These are phyloP conservation scores for Polylopha cassiicola DNA, from an alignment of 2,888 invertebrate species.

Conservation along the genomic window DNA sequence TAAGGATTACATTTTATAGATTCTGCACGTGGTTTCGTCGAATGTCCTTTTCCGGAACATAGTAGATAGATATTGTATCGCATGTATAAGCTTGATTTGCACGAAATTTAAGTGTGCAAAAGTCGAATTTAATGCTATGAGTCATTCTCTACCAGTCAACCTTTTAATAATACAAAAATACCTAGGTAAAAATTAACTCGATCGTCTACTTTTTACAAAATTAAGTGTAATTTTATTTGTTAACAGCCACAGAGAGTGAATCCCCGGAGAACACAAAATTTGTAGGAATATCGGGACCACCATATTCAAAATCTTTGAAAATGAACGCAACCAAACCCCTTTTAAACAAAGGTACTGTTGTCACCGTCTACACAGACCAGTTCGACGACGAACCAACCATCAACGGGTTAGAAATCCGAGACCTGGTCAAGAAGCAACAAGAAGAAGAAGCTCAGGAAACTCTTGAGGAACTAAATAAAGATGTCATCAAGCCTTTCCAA, in stretches of 20 bases:
- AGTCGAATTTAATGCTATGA: no score
- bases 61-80: no score
- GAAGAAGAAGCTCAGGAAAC: slow-evolving; percentile 57
- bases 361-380: slow-evolving; percentile 61
- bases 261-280: slow-evolving; percentile 35
- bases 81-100: no score
- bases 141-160: no score
- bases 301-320: slow-evolving; percentile 46
- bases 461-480: slow-evolving; percentile 50
- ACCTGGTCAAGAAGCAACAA: slow-evolving; percentile 56
- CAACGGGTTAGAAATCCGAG: slow-evolving; percentile 55
- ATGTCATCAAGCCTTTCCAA: slow-evolving; percentile 78
- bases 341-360: slow-evolving; percentile 63
- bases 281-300: slow-evolving; percentile 59
- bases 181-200: neutral
- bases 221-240: no score
- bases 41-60: no score
- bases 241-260: neutral
- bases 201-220: no score
- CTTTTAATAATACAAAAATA: slow-evolving; percentile 1
- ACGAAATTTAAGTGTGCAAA: slow-evolving; percentile 35
- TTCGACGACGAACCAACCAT: slow-evolving; percentile 58
- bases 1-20: slow-evolving; percentile 35
- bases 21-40: no score
- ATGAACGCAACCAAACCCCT: slow-evolving; percentile 35